Percentiles rank a stretch among this genome's conserved stretches.
Conservation (phyloP, 2,797 vertebrate species). For the Brachymystax lenok region DNA sequence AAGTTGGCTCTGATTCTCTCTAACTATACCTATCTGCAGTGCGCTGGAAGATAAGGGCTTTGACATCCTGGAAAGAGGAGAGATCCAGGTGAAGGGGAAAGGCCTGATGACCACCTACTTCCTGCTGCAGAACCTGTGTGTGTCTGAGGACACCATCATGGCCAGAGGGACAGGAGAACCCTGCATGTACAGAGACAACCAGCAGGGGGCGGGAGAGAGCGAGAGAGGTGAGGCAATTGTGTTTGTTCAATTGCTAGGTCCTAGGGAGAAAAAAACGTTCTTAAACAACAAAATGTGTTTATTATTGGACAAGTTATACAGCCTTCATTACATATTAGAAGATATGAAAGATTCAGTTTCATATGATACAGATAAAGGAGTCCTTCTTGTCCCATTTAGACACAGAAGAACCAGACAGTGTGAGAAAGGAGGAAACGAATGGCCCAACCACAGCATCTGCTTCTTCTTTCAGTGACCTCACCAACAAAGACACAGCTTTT, state of each 20-base stretch:
- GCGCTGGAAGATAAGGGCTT: conserved; percentile 55
- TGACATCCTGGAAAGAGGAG: conserved; percentile 63
- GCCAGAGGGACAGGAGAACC: conserved; percentile 40
- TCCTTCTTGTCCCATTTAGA: background rate
- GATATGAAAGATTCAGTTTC: background rate
- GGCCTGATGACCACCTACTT: conserved; percentile 82
- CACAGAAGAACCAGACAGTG: conserved; percentile 23
- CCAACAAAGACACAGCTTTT: conserved; percentile 26
- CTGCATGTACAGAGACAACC: conserved; percentile 41
- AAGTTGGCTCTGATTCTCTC: background rate
- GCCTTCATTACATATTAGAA: background rate
- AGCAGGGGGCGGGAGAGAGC: background rate
- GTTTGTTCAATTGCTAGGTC: background rate
- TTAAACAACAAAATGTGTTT: too few species aligned
- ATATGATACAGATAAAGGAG: background rate
- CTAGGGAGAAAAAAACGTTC: too few species aligned
- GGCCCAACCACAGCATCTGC: conserved; percentile 41
- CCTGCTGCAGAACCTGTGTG: conserved; percentile 68
- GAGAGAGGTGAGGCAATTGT: conserved; percentile 12
- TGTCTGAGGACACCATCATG: conserved; percentile 78
- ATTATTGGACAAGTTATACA: background rate
- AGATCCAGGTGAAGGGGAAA: conserved; percentile 84
- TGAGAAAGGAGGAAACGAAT: conserved; percentile 24
- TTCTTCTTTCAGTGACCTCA: conserved; percentile 27
- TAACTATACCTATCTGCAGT: conserved; percentile 17